Conservation (phyloP, 2,888 invertebrate genomes). For the Morpho achilles region DNA sequence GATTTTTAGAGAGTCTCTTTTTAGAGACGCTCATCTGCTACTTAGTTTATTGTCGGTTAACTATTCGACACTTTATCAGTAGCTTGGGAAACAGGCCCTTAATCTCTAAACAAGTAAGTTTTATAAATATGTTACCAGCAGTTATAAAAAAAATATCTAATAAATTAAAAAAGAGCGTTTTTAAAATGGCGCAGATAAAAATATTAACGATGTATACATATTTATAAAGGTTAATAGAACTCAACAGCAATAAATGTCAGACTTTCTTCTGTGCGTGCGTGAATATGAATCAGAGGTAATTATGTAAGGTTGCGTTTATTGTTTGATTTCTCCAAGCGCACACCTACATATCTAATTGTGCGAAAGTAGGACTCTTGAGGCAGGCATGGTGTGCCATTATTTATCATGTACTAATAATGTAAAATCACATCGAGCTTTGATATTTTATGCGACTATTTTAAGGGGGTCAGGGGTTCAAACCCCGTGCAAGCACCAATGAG, state of each 20-base stretch:
- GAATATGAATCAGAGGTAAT: slow-evolving; percentile 24
- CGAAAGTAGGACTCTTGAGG: slow-evolving; percentile 44
- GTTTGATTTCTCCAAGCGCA: slow-evolving; percentile 34
- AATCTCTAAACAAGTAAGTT: too few relatives aligned
- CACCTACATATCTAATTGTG: slow-evolving; percentile 50
- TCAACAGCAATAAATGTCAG: slow-evolving; percentile 2
- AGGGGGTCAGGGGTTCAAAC: too few relatives aligned
- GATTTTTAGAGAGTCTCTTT: too few relatives aligned
- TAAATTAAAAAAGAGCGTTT: too few relatives aligned
- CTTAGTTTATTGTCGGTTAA: too few relatives aligned
- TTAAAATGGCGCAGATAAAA: too few relatives aligned
- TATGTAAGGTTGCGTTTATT: slow-evolving; percentile 28
- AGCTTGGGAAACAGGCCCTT: too few relatives aligned
- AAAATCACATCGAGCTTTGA: neutral
- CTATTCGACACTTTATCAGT: too few relatives aligned
- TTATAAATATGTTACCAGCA: too few relatives aligned
- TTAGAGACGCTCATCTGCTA: too few relatives aligned
- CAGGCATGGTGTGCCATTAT: slow-evolving; percentile 3
- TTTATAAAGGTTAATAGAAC: neutral
- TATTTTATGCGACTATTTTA: neutral
- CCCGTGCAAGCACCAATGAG: too few relatives aligned
- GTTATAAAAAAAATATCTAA: too few relatives aligned
- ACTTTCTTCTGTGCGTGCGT: slow-evolving; percentile 19
- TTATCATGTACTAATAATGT: neutral
- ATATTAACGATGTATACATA: neutral